Evolutionary conservation across 2,888 invertebrate genomes (phyloP), one percentile per base, ranked within the genome.

Genomic region (Argyresthia goedartella): DNA sequence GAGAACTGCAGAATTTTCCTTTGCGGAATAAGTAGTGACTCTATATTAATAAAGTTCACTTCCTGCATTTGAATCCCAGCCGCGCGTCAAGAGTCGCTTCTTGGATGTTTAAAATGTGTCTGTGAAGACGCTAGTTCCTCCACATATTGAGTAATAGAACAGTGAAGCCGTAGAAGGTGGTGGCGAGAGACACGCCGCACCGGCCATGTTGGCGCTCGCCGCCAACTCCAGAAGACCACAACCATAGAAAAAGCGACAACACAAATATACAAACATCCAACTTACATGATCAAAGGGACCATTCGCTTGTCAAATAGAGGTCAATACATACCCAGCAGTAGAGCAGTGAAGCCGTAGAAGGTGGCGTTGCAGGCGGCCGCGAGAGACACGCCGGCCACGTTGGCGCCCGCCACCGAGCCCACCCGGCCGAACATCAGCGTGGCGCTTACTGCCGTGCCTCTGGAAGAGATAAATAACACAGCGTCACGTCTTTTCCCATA

Each of bases 221-320:
- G 91, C 89, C 0, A 91, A 91, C 0, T 91, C 91, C 36, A 90
- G n/a, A n/a, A n/a, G n/a, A n/a, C n/a, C n/a, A n/a, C n/a, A n/a
- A n/a, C n/a, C n/a, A n/a, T n/a, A n/a, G n/a, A n/a, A n/a, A n/a
- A n/a, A n/a, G n/a, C n/a, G n/a, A n/a, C n/a, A n/a, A n/a, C n/a
- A n/a, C n/a, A n/a, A n/a, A n/a, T n/a, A n/a, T n/a, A n/a, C n/a
- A n/a, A n/a, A n/a, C n/a, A n/a, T n/a, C n/a, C n/a, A n/a, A n/a
- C n/a, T n/a, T n/a, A n/a, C n/a, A n/a, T n/a, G n/a, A n/a, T n/a
- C n/a, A n/a, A n/a, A n/a, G n/a, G n/a, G n/a, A n/a, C 25, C 25
- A 6, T 25, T 25, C 25, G 25, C 25, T 25, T 25, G 25, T 4
- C 25, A 25, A 25, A 6, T 25, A 25, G 25, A 25, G 25, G 25